Evolutionary conservation across 1,140 invertebrate species (phyloP).

Genomic region (Metopolophium dirhodum): DNA sequence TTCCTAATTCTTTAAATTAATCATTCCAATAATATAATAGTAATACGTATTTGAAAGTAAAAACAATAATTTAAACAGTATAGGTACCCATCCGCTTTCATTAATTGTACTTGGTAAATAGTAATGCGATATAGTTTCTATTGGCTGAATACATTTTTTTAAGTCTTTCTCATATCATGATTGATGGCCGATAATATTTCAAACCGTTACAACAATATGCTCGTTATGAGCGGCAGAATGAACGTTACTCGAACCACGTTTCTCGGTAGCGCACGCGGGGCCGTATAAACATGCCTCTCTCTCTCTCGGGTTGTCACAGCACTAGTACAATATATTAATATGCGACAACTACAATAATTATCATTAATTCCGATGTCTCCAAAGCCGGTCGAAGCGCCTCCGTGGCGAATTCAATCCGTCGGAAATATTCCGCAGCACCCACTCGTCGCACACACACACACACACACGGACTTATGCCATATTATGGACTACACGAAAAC

Average conservation of each 20-base stretch:
- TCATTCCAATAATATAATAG: neutral
- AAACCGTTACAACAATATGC: neutral
- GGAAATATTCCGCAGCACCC: slow-evolving; percentile 7
- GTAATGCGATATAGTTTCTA: neutral
- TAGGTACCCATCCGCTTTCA: neutral
- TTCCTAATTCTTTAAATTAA: neutral
- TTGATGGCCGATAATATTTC: neutral
- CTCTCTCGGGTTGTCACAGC: neutral
- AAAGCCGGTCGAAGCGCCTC: slow-evolving; percentile 28
- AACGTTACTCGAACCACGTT: neutral
- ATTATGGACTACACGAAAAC: too few species aligned
- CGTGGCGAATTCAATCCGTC: slow-evolving; percentile 26
- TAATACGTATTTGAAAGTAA: neutral
- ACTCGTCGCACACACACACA: neutral
- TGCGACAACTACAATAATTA: neutral
- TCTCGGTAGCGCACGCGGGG: neutral
- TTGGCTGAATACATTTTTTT: neutral
- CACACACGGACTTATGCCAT: neutral
- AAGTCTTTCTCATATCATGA: neutral
- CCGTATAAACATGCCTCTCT: neutral
- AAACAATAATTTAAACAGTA: neutral
- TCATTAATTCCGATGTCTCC: slow-evolving; percentile 40
- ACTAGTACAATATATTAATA: neutral
- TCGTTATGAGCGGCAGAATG: neutral
- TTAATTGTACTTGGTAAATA: neutral